Conservation (phyloP, 2,113 vertebrate genomes). For the Chiloscyllium plagiosum region DNA sequence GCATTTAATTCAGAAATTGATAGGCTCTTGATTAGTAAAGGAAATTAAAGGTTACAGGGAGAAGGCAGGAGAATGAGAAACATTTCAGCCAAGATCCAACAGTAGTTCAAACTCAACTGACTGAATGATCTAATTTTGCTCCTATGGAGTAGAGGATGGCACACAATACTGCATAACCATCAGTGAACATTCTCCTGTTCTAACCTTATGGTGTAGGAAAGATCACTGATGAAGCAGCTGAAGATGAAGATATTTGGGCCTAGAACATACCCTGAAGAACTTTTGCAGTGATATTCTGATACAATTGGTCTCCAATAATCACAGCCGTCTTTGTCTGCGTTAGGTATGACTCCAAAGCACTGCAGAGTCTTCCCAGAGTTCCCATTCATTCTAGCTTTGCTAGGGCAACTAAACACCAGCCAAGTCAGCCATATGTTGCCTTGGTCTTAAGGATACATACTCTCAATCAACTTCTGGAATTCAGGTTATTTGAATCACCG, state of each 20-base stretch:
- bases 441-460: neutral
- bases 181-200: neutral
- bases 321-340: neutral
- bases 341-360: neutral
- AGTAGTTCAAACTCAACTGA: no score
- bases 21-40: no score
- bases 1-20: no score
- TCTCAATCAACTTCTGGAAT: neutral
- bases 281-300: neutral
- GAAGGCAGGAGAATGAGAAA: no score
- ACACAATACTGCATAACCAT: neutral
- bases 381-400: neutral
- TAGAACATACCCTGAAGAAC: neutral
- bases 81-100: no score
- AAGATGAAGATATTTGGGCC: neutral
- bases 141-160: neutral
- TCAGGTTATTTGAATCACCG: neutral
- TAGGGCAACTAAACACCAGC: neutral
- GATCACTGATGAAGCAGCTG: neutral
- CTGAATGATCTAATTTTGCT: no score
- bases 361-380: neutral
- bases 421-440: neutral
- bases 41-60: no score
- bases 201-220: neutral
- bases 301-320: neutral